phyloP scores from a whole-genome alignment of 2,113 vertebrate species.

The Nothoprocta perdicaria region DNA sequence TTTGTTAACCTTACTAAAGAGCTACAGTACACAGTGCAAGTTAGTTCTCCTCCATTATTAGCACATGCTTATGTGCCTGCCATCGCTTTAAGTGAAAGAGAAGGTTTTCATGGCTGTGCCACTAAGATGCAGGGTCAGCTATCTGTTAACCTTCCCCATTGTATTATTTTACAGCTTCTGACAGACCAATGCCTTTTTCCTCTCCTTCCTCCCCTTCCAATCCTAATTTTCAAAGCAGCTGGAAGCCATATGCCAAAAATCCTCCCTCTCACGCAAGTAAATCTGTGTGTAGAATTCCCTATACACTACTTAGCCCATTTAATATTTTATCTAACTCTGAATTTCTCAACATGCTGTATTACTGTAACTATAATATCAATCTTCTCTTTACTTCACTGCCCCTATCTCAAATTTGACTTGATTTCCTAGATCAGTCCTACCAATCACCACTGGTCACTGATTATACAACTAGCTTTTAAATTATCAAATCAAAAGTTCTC shows the following conservation, averaged over 20 bases:
- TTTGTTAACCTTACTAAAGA: slow-evolving; percentile 80
- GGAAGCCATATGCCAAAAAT: neutral
- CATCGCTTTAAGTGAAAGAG: slow-evolving; percentile 48
- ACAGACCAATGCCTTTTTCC: neutral
- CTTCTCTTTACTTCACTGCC: neutral
- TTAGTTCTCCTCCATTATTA: slow-evolving; percentile 66
- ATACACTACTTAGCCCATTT: neutral
- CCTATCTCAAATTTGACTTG: neutral
- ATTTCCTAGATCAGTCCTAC: neutral
- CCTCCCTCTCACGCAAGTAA: neutral
- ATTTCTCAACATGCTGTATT: neutral
- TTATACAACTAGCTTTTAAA: neutral
- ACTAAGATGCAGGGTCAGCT: slow-evolving; percentile 31
- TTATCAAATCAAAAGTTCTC: neutral
- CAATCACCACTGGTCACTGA: neutral
- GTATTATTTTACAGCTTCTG: neutral
- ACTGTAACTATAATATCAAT: neutral
- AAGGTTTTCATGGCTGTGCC: slow-evolving; percentile 56
- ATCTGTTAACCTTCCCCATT: neutral
- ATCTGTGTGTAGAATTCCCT: neutral
- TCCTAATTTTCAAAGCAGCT: neutral
- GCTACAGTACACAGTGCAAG: slow-evolving; percentile 54
- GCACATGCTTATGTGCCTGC: slow-evolving; percentile 30
- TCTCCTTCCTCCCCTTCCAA: neutral
- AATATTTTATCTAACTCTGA: neutral